These are phyloP conservation scores for Phocides pigmalion DNA, from an alignment of 1,140 invertebrate species.

Conservation along the genomic window DNA sequence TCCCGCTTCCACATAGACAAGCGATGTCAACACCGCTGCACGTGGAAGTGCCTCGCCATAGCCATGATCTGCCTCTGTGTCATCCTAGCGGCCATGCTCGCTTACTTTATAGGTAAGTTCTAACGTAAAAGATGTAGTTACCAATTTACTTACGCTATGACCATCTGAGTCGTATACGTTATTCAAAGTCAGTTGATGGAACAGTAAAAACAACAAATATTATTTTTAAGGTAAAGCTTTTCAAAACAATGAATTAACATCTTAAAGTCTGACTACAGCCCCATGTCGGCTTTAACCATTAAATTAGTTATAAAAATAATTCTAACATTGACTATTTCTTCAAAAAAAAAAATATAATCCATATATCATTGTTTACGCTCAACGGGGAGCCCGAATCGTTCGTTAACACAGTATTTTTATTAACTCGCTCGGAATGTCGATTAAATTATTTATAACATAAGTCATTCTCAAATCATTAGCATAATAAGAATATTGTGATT, in stretches of 20 bases:
- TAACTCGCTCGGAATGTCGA: conserved; percentile 72
- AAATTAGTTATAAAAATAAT: conserved; percentile 16
- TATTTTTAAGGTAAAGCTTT: no score
- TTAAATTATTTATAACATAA: conserved; percentile 72
- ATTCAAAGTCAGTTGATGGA: no score
- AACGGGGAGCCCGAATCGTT: conserved; percentile 65
- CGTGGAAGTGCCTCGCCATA: conserved; percentile 97
- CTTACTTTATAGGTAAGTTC: conserved; percentile 96
- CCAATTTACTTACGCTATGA: no score
- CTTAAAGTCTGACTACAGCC: not conserved
- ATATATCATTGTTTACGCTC: conserved; percentile 75
- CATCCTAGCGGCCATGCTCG: conserved; percentile 94
- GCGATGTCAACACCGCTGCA: conserved; percentile 95
- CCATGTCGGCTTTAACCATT: conserved; percentile 10
- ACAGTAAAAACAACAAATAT: no score
- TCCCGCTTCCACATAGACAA: conserved; percentile 97
- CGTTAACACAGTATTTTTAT: conserved; percentile 76
- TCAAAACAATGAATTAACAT: not conserved
- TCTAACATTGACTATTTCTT: conserved; percentile 15
- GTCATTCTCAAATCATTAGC: conserved; percentile 63
- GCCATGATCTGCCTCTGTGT: conserved; percentile 94
- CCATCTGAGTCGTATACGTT: no score
- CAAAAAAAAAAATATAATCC: conserved; percentile 58
- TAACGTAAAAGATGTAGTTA: no score
- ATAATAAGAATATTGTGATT: conserved; percentile 39